Percentiles rank a stretch among this genome's conserved stretches.
phyloP scores from a whole-genome alignment of 2,888 invertebrate species.

The Brenthis daphne region DNA sequence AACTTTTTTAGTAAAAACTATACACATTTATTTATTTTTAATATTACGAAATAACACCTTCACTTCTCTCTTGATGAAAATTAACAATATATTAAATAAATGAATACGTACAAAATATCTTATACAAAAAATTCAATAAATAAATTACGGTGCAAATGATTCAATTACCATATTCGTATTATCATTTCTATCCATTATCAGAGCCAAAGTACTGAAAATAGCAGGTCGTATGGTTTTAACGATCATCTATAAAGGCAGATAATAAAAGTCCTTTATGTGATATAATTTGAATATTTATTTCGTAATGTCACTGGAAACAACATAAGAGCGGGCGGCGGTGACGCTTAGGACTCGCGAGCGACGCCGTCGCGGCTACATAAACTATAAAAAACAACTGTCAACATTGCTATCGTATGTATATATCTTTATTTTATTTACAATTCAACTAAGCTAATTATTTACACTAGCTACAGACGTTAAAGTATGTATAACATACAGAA shows the following conservation, averaged over 20 bases:
- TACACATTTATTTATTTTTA: no score
- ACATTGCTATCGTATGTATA: slow-evolving; percentile 63
- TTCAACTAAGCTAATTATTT: slow-evolving; percentile 68
- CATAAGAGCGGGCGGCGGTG: slow-evolving; percentile 66
- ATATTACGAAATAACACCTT: no score
- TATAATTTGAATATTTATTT: slow-evolving; percentile 81
- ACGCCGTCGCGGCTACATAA: slow-evolving; percentile 70
- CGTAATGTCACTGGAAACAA: slow-evolving; percentile 79
- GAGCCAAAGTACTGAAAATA: slow-evolving; percentile 27
- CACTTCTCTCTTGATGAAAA: no score
- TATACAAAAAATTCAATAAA: background rate
- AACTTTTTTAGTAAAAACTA: no score
- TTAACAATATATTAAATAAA: no score
- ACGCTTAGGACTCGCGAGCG: slow-evolving; percentile 70
- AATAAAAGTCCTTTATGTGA: slow-evolving; percentile 62
- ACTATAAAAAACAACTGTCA: slow-evolving; percentile 77
- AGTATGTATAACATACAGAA: slow-evolving; percentile 79
- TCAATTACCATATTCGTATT: slow-evolving; percentile 13
- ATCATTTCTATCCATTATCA: slow-evolving; percentile 21
- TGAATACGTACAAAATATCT: no score
- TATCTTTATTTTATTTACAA: slow-evolving; percentile 73
- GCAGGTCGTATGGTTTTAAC: slow-evolving; percentile 32
- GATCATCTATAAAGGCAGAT: slow-evolving; percentile 27
- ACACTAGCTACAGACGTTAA: slow-evolving; percentile 69
- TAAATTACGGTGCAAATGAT: slow-evolving; percentile 6